A percentile compares a stretch with the other conserved stretches of the same genome.
Conservation (phyloP, 2,888 invertebrate genomes). For the Drosophila atroscutellata region DNA sequence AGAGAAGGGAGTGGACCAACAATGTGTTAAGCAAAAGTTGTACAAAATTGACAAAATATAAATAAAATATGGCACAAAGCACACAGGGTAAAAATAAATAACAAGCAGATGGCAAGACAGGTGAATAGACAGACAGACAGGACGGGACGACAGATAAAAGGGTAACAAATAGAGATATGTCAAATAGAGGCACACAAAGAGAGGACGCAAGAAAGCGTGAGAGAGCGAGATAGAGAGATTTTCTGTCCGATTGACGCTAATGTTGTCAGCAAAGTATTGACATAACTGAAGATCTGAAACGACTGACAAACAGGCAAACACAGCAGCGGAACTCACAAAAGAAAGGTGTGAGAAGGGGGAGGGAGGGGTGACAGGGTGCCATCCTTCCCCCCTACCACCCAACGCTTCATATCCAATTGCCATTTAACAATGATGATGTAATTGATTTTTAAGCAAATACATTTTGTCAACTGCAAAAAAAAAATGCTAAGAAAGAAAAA, state of each 20-base stretch:
- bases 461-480: slow-evolving; percentile 49
- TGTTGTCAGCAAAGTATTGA: slow-evolving; percentile 72
- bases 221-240: slow-evolving; percentile 1
- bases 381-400: background rate
- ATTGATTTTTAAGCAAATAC: slow-evolving; percentile 79
- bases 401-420: slow-evolving; percentile 56
- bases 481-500: slow-evolving; percentile 1
- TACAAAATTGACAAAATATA: slow-evolving; percentile 79
- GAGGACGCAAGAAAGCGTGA: background rate
- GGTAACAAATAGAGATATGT: slow-evolving; percentile 38
- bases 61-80: slow-evolving; percentile 74
- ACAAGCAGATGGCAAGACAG: slow-evolving; percentile 62
- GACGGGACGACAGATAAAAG: slow-evolving; percentile 29
- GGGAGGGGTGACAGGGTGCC: background rate
- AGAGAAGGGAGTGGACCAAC: slow-evolving; percentile 13
- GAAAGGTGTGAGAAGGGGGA: background rate
- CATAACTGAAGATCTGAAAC: slow-evolving; percentile 60
- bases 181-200: slow-evolving; percentile 23
- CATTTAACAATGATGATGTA: slow-evolving; percentile 80
- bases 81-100: slow-evolving; percentile 41
- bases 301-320: slow-evolving; percentile 32
- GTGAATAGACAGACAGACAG: slow-evolving; percentile 33
- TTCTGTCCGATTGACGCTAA: slow-evolving; percentile 64
- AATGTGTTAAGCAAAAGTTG: slow-evolving; percentile 60
- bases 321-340: slow-evolving; percentile 23